Conservation (phyloP, 2,113 vertebrate species). For the Monarcha castaneiventris region DNA sequence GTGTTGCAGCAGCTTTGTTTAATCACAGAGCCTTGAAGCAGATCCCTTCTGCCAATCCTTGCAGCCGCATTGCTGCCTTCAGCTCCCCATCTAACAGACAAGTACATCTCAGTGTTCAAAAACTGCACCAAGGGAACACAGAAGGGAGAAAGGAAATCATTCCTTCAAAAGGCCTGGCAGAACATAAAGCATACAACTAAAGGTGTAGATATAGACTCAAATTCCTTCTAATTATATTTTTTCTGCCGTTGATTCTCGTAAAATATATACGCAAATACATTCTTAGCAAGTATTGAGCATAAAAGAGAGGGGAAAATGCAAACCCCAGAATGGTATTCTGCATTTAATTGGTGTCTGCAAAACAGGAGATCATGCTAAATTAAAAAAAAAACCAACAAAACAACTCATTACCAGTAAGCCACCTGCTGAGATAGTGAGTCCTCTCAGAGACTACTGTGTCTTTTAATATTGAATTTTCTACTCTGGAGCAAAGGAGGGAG, state of each 20-base stretch:
- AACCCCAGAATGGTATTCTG: neutral
- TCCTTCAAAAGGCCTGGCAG: neutral
- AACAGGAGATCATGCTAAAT: constrained; percentile 7
- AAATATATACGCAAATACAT: neutral
- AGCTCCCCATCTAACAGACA: neutral
- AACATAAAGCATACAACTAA: neutral
- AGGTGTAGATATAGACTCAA: neutral
- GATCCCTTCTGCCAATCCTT: constrained; percentile 34
- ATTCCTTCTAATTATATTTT: neutral
- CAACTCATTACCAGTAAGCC: constrained; percentile 7
- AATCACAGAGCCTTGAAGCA: constrained; percentile 36
- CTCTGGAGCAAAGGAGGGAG: neutral
- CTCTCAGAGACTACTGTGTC: neutral
- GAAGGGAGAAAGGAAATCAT: neutral
- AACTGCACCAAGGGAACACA: neutral
- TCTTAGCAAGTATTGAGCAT: neutral
- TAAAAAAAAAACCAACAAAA: neutral
- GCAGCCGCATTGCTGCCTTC: constrained; percentile 56
- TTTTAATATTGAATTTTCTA: constrained; percentile 19
- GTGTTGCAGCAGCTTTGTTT: constrained; percentile 27
- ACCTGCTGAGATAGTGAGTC: constrained; percentile 3
- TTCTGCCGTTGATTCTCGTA: neutral
- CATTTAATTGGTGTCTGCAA: neutral
- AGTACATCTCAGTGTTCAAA: neutral
- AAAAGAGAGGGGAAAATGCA: neutral